Percentiles rank a stretch among this genome's conserved stretches.
These are phyloP conservation scores for Agrochola circellaris DNA, from an alignment of 2,888 invertebrate genomes.

Conservation along the genomic window DNA sequence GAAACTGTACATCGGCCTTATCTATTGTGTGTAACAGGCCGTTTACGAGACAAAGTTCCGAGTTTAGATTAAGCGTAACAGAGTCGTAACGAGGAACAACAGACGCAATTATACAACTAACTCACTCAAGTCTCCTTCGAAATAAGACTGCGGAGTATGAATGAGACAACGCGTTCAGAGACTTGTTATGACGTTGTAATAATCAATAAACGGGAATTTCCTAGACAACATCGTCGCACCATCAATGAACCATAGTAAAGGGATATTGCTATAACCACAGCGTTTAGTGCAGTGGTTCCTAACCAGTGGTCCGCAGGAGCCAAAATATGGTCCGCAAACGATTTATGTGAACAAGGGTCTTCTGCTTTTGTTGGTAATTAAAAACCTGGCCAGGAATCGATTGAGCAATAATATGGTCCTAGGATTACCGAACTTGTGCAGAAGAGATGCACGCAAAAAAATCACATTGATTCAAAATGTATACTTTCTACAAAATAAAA, in stretches of 20 bases:
- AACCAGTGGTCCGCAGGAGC: no score
- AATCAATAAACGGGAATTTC: not conserved
- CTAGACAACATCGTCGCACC: not conserved
- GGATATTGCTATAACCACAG: not conserved
- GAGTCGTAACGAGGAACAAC: constrained; percentile 70
- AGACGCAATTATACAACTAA: constrained; percentile 77
- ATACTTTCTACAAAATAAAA: no score
- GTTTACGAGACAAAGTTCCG: constrained; percentile 64
- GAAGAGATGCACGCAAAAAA: no score
- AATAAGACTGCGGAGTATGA: constrained; percentile 34
- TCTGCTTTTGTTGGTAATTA: no score
- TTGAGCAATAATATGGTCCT: no score
- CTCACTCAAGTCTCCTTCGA: constrained; percentile 69
- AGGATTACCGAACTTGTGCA: no score
- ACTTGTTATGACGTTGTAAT: not conserved
- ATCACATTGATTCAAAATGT: no score
- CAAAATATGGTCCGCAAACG: no score
- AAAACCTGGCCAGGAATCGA: no score
- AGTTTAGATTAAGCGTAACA: constrained; percentile 75
- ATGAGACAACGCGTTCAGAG: constrained; percentile 17
- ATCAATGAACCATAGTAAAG: not conserved
- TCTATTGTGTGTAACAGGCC: constrained; percentile 61
- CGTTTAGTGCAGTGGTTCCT: not conserved
- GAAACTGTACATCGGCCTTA: constrained; percentile 59
- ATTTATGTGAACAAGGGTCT: no score